Evolutionary conservation across 2,113 vertebrate species (phyloP), one percentile per base, ranked within the genome.

Genomic region (Rhynchomys soricoides): DNA sequence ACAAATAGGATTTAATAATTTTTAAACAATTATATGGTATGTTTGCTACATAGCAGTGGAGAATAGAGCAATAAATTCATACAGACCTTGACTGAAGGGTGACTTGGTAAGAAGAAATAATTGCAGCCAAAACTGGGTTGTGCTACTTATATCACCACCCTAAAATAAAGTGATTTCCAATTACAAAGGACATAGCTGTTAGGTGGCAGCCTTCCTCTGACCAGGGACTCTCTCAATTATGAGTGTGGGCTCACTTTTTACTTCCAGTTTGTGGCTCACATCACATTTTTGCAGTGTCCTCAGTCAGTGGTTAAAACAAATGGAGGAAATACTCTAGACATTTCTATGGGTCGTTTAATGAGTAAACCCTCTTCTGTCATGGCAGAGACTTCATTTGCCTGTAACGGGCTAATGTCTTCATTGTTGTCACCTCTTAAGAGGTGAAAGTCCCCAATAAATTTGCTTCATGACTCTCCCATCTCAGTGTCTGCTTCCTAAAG

Each of bases 91-190:
- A 66, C 45, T 24, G 75, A 15, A 68, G 31, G 66, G 66, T 79
- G 71, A 95, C 50, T 86, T 26, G 59, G 43, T 82, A 45, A 90
- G 17, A 90, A 81, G 64, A 93, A 93, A 83, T 77, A 9, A 26
- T 1, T 31, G n/a, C 59, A 85, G 17, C 29, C 86, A 81, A 74
- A 92, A 34, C 26, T 16, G 26, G 78, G 29, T n/a, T 68, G 34
- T 15, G 21, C 7, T 22, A 13, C 9, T 68, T 4, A 4, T 5
- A 34, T 26, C 59, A 40, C 7, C 3, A 73, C 86, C 45, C 50
- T 64, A 45, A 66, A 91, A 71, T n/a, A 34, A 90, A 31, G 10
- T 71, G 37, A 24, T 82, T 48, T 43, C 29, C n/a, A 82, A 26
- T 7, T 57, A 29, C 7, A 55, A 81, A 59, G 64, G 62, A 55